A percentile compares a stretch with the other conserved stretches of the same genome.
phyloP scores from a whole-genome alignment of 2,888 invertebrate species.

The Trilocha varians region DNA sequence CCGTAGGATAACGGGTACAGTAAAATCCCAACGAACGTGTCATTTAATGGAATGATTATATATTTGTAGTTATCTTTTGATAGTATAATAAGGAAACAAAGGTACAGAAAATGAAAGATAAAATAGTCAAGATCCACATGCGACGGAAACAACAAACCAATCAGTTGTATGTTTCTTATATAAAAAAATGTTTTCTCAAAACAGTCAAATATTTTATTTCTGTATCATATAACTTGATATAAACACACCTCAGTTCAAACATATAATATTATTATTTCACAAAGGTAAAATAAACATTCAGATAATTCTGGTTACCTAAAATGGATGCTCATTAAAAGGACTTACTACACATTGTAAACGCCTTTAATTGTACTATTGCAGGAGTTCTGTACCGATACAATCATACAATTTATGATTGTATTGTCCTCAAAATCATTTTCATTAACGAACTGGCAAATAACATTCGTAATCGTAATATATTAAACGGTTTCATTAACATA shows the following conservation, averaged over 20 bases:
- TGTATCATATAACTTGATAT: too few species aligned
- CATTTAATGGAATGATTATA: slow-evolving; percentile 59
- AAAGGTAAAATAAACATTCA: slow-evolving; percentile 1
- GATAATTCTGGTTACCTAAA: slow-evolving; percentile 3
- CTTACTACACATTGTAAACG: slow-evolving; percentile 53
- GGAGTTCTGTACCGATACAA: slow-evolving; percentile 51
- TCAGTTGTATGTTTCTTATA: too few species aligned
- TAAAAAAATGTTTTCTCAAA: too few species aligned
- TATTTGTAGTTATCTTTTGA: slow-evolving; percentile 28
- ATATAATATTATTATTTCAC: too few species aligned
- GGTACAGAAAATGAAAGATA: too few species aligned
- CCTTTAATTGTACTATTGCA: slow-evolving; percentile 43
- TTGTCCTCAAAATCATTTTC: slow-evolving; percentile 53
- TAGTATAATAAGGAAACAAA: too few species aligned
- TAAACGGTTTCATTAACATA: too few species aligned
- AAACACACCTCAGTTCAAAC: too few species aligned
- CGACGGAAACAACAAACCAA: too few species aligned
- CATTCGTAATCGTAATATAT: background rate
- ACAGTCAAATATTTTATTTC: too few species aligned
- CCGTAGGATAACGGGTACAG: slow-evolving; percentile 45
- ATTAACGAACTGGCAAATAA: slow-evolving; percentile 30
- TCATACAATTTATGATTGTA: slow-evolving; percentile 57
- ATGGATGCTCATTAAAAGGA: background rate
- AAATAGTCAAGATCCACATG: too few species aligned
- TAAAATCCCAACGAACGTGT: slow-evolving; percentile 44